phyloP scores from a whole-genome alignment of 2,797 vertebrate species.

The Spinibarbus caldwelli region DNA sequence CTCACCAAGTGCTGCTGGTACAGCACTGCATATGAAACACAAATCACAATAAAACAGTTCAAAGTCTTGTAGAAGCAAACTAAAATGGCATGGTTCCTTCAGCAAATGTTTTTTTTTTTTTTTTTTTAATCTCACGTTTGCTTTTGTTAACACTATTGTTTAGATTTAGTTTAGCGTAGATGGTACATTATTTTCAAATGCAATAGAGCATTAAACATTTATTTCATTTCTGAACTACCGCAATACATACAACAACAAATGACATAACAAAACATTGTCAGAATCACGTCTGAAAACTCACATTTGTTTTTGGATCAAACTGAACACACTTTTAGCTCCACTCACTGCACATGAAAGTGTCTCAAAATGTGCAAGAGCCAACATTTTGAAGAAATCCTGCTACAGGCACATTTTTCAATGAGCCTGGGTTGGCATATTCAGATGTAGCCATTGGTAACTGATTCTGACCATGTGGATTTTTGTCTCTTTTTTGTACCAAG shows the following conservation, averaged over 20 bases:
- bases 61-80: neutral
- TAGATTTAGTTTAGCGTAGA: neutral
- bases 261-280: neutral
- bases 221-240: neutral
- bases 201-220: neutral
- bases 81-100: neutral
- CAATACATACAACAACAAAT: neutral
- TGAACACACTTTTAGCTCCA: neutral
- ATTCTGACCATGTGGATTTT: constrained; percentile 9
- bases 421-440: neutral
- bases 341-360: neutral
- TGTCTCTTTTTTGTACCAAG: constrained; percentile 7
- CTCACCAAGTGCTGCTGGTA: neutral
- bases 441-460: constrained; percentile 4
- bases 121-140: neutral
- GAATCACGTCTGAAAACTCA: neutral
- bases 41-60: neutral
- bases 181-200: neutral
- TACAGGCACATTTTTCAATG: neutral
- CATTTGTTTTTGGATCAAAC: neutral
- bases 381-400: neutral
- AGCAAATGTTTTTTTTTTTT: neutral
- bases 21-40: neutral
- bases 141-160: neutral
- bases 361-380: neutral